phyloP scores from a whole-genome alignment of 2,888 invertebrate genomes.

The Apocheima hispidaria region DNA sequence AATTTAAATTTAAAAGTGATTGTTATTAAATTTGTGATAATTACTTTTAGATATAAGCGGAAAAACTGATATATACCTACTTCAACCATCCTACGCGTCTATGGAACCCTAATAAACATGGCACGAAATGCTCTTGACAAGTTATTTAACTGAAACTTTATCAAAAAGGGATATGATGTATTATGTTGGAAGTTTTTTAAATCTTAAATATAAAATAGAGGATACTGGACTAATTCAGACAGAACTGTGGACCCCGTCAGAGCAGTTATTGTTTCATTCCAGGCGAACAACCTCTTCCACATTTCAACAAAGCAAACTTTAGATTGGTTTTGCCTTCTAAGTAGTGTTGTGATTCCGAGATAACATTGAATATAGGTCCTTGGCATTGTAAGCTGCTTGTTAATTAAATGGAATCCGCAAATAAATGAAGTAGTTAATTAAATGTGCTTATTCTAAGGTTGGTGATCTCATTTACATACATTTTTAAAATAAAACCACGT shows the following conservation, averaged over 20 bases:
- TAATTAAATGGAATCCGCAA: slow-evolving; percentile 20
- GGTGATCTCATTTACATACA: slow-evolving; percentile 2
- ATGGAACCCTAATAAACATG: too few relatives aligned
- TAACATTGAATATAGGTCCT: slow-evolving; percentile 16
- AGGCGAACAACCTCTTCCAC: slow-evolving; percentile 18
- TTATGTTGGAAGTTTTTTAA: too few relatives aligned
- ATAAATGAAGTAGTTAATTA: slow-evolving; percentile 11
- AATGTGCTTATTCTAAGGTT: slow-evolving; percentile 1
- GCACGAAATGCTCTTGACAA: too few relatives aligned
- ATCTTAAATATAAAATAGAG: neutral
- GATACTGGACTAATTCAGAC: neutral
- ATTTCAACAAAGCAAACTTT: slow-evolving; percentile 25
- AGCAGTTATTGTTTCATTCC: slow-evolving; percentile 5
- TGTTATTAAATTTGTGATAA: too few relatives aligned
- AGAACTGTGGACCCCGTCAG: slow-evolving; percentile 1
- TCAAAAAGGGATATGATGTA: too few relatives aligned
- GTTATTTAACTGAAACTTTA: too few relatives aligned
- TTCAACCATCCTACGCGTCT: too few relatives aligned
- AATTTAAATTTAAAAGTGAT: too few relatives aligned
- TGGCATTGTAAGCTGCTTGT: slow-evolving; percentile 20
- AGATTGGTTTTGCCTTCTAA: slow-evolving; percentile 25
- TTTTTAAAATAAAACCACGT: neutral
- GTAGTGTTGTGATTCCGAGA: slow-evolving; percentile 26
- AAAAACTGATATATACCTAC: too few relatives aligned
- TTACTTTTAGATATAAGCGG: too few relatives aligned